Conservation (phyloP, 1,140 invertebrate genomes). For the Euura lappo region DNA sequence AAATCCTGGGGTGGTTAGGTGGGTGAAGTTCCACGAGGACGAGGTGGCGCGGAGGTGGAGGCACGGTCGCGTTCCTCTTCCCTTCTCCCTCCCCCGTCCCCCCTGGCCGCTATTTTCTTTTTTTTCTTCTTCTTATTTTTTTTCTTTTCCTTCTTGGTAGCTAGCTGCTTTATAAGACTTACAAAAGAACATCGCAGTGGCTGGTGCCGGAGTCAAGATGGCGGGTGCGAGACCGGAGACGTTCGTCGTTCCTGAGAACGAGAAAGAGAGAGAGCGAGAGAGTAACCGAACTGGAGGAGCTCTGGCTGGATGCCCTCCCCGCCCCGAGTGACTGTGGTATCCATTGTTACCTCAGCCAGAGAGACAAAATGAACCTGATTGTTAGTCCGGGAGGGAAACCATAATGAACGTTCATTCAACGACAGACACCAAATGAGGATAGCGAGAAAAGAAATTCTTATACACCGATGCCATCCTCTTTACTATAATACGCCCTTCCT, state of each 20-base stretch:
- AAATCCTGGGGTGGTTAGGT: too few species aligned
- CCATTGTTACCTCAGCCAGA: constrained; percentile 53
- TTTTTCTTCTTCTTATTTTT: too few species aligned
- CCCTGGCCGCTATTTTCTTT: too few species aligned
- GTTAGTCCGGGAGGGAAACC: constrained; percentile 50
- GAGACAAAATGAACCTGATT: constrained; percentile 55
- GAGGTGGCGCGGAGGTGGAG: background rate
- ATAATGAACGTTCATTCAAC: constrained; percentile 54
- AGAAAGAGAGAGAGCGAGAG: background rate
- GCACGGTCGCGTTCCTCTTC: background rate
- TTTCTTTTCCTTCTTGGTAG: background rate
- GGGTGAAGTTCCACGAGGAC: background rate
- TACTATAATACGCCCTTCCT: constrained; percentile 30
- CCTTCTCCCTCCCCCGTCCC: background rate
- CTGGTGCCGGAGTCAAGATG: constrained; percentile 47
- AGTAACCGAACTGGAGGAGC: background rate
- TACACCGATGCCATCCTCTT: constrained; percentile 27
- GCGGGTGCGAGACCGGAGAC: constrained; percentile 37
- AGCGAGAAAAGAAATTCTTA: constrained; percentile 33
- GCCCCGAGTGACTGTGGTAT: constrained; percentile 17
- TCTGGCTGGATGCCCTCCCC: constrained; percentile 9
- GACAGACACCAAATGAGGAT: constrained; percentile 55
- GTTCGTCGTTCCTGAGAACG: constrained; percentile 11
- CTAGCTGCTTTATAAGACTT: constrained; percentile 41
- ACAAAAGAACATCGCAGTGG: constrained; percentile 50